Base-by-base conservation (phyloP, 2,797 vertebrate genomes). In the Lindbergichthys nudifrons region DNA sequence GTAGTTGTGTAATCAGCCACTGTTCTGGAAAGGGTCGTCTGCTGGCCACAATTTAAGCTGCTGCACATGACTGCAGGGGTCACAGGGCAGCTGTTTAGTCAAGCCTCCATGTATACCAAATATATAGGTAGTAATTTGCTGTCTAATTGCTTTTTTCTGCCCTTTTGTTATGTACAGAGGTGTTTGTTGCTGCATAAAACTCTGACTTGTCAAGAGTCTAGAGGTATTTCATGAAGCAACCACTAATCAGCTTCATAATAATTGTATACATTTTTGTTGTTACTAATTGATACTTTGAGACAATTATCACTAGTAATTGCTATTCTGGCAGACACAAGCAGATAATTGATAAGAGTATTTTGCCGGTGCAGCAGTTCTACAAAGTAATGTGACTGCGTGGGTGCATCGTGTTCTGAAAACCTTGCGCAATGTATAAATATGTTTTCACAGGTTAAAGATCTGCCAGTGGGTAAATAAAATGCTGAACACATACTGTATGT, bases 1-100 rank as follows among this genome's bases (percentile, higher is more conserved):
- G 79, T 42, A 42, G 81, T 88, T 89, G 84, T 85, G 81, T 82
- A 88, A 87, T 76, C 74, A 67, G 65, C 85, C 65, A 41, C 78
- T 87, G 84, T 87, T 89, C 73, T 84, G 79, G 73, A 86, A 85
- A 82, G 73, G 87, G 74, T 86, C 71, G n/a, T 90, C 73, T 73
- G 77, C 58, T 81, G 78, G 83, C 73, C 78, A 77, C 67, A 67
- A 81, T 87, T 79, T 63, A 88, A 86, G 81, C 81, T 69, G 74
- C 71, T 90, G 83, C 69, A 79, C 81, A 80, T 89, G 87, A 85
- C 81, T 80, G 46, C 41, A 59, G 65, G 73, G 79, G 86, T 89
- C 83, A 87, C 41, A 83, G 81, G 82, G 56, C 77, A 69, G 68
- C 77, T 78, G 70, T 79, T 70, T 77, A 77, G 76, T 85, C 76